phyloP scores from a whole-genome alignment of 2,797 vertebrate genomes.

The Betta splendens region DNA sequence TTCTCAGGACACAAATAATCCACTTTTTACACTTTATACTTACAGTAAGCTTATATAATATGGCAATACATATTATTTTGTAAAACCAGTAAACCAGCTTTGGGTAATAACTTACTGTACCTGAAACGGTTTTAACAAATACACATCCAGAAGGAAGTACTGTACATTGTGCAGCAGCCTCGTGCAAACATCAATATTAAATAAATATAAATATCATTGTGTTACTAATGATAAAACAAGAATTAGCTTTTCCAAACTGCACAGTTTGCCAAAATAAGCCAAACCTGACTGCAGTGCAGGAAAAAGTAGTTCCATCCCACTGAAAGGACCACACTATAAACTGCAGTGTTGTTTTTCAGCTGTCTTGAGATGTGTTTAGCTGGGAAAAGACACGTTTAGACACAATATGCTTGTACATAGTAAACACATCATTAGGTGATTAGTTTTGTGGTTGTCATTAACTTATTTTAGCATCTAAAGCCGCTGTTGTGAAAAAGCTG shows the following conservation, averaged over 20 bases:
- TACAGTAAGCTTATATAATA: not conserved
- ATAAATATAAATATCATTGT: no score
- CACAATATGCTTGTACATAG: not conserved
- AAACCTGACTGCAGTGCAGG: constrained; percentile 37
- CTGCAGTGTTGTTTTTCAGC: not conserved
- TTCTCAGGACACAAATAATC: not conserved
- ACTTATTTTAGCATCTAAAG: not conserved
- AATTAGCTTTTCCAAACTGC: not conserved
- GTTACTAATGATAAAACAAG: no score
- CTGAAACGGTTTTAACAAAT: not conserved
- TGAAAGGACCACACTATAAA: not conserved
- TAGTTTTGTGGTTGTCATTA: not conserved
- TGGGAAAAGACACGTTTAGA: not conserved
- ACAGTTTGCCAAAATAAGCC: not conserved
- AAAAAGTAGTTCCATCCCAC: constrained; percentile 70
- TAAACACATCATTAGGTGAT: not conserved
- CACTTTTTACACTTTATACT: not conserved
- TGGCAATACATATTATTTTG: not conserved
- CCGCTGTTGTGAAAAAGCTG: no score
- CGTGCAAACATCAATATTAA: not conserved
- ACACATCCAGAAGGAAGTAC: not conserved
- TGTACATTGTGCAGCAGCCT: not conserved
- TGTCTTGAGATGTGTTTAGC: not conserved
- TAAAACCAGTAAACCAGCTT: not conserved
- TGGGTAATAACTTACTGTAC: not conserved